phyloP scores from a whole-genome alignment of 2,113 vertebrate species.

The Steatornis caripensis region DNA sequence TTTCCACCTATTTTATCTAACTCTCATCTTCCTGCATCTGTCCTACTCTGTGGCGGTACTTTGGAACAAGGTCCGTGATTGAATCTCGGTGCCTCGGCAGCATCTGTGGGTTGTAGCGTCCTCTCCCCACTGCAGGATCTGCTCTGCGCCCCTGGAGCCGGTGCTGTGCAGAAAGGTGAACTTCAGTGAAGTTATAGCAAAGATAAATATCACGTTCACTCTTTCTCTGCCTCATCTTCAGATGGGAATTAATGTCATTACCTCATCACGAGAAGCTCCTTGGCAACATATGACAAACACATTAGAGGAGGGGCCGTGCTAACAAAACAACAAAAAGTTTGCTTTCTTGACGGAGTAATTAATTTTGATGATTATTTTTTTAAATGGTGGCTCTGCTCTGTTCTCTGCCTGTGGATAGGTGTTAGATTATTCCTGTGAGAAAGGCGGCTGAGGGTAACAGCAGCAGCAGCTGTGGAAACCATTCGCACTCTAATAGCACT shows the following conservation, averaged over 20 bases:
- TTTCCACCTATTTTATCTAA: neutral
- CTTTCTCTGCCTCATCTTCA: neutral
- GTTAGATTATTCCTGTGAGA: slow-evolving; percentile 51
- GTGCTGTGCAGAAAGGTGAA: neutral
- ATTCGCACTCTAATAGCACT: slow-evolving; percentile 5
- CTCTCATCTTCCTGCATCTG: neutral
- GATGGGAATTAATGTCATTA: neutral
- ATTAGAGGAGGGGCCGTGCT: neutral
- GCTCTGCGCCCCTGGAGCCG: fast-evolving
- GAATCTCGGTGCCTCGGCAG: neutral
- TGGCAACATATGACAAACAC: neutral
- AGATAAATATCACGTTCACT: neutral
- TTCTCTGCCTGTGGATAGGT: neutral
- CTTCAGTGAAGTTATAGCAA: fast-evolving
- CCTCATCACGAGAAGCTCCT: neutral
- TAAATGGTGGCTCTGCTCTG: neutral
- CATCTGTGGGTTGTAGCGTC: fast-evolving
- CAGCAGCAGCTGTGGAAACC: slow-evolving; percentile 71
- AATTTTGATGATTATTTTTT: neutral
- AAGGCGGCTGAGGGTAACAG: neutral
- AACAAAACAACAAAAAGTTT: neutral
- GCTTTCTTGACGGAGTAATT: neutral
- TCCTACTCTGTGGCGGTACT: fast-evolving
- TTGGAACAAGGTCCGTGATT: fast-evolving
- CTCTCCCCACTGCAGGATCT: neutral